Conservation (phyloP, 2,797 vertebrate species). For the Knipowitschia caucasica region DNA sequence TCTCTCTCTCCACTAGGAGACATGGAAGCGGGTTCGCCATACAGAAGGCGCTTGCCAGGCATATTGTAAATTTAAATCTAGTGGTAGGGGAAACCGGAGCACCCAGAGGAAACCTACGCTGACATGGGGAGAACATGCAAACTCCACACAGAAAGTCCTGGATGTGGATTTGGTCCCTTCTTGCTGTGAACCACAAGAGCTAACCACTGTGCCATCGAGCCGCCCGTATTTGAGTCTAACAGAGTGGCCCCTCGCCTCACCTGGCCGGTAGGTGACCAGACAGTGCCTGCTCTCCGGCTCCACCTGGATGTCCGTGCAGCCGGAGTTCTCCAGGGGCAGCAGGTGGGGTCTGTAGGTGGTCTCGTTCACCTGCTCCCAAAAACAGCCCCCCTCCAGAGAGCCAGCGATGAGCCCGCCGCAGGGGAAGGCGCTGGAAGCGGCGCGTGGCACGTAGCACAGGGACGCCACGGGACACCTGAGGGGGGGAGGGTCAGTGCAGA, state of each 20-base stretch:
- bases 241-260: constrained; percentile 59
- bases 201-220: no score
- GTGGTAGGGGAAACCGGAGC: no score
- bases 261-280: constrained; percentile 89
- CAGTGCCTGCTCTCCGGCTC: constrained; percentile 89
- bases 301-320: constrained; percentile 89
- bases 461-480: constrained; percentile 89
- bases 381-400: constrained; percentile 87
- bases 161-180: no score
- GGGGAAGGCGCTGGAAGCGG: constrained; percentile 82
- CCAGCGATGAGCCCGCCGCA: constrained; percentile 88
- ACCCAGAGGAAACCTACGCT: no score
- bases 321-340: constrained; percentile 83
- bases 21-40: no score
- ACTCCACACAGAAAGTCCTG: no score
- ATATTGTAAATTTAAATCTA: no score
- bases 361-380: constrained; percentile 86
- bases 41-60: no score
- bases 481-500: not conserved
- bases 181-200: no score
- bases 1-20: no score
- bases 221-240: no score
- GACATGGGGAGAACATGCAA: no score
- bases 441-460: constrained; percentile 84
- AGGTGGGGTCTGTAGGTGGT: constrained; percentile 81